phyloP scores from a whole-genome alignment of 2,113 vertebrate species.

The Pardalotus punctatus region DNA sequence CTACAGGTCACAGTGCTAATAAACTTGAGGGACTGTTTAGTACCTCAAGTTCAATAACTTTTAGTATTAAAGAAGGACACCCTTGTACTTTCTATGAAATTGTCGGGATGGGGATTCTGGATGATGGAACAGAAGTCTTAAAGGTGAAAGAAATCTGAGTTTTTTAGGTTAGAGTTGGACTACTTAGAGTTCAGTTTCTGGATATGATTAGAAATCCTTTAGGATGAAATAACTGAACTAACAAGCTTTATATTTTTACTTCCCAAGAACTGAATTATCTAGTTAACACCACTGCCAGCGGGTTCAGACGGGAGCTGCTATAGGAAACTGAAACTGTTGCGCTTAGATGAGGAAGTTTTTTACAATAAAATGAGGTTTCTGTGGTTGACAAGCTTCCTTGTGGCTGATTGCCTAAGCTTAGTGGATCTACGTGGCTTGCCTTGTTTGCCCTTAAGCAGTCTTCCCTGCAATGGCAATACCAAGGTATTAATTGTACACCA shows the following conservation, averaged over 20 bases:
- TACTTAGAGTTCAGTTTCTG: not conserved
- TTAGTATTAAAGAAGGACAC: not conserved
- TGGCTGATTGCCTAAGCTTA: conserved; percentile 39
- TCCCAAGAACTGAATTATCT: not conserved
- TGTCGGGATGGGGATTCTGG: not conserved
- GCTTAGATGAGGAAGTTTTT: conserved; percentile 36
- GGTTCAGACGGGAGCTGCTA: not conserved
- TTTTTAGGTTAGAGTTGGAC: not conserved
- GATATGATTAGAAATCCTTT: not conserved
- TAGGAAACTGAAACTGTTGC: not conserved
- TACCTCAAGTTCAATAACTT: not conserved
- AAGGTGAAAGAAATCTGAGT: not conserved
- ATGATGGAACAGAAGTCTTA: not conserved
- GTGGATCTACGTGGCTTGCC: conserved; percentile 16
- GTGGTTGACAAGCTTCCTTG: conserved; percentile 51
- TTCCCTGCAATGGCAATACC: not conserved
- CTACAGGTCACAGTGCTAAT: not conserved
- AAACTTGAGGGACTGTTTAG: not conserved
- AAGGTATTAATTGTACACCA: conserved; percentile 51
- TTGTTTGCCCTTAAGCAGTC: conserved; percentile 41
- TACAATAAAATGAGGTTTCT: conserved; percentile 50
- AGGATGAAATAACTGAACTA: not conserved
- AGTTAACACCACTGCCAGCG: not conserved
- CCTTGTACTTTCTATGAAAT: not conserved
- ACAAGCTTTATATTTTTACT: not conserved